phyloP scores from a whole-genome alignment of 92 coral and sea anemone species.

The Porites evermanni region DNA sequence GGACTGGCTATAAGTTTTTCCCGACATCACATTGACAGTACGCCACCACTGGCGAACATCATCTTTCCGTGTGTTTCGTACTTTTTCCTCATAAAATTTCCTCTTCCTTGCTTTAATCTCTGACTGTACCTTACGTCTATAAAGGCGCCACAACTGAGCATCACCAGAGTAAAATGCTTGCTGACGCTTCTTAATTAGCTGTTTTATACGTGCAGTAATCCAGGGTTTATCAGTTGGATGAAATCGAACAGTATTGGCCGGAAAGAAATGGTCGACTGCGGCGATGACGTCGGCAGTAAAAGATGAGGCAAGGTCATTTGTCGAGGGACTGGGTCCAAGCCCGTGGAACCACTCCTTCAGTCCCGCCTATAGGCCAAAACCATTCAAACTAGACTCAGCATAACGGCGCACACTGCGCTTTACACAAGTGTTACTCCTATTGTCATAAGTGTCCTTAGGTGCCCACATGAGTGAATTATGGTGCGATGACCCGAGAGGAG shows the following conservation, averaged over 20 bases:
- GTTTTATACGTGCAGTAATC: slow-evolving; percentile 53
- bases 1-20: neutral
- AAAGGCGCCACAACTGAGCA: slow-evolving; percentile 39
- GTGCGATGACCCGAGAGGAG: too few relatives aligned
- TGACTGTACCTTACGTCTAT: neutral
- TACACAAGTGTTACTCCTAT: neutral
- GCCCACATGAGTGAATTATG: too few relatives aligned
- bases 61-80: neutral
- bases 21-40: neutral
- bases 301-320: neutral
- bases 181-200: slow-evolving; percentile 43
- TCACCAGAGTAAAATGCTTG: slow-evolving; percentile 47
- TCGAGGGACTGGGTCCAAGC: slow-evolving; percentile 23
- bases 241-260: slow-evolving; percentile 26
- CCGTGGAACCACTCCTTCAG: slow-evolving; percentile 35
- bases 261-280: neutral
- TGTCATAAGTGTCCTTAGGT: too few relatives aligned
- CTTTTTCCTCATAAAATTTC: neutral
- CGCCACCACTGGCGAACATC: slow-evolving; percentile 16
- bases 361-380: slow-evolving; percentile 28
- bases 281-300: neutral
- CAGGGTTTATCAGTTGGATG: slow-evolving; percentile 49
- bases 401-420: slow-evolving; percentile 1
- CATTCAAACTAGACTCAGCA: slow-evolving; percentile 41
- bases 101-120: neutral